Conservation (phyloP, 2,113 vertebrate species). For the Emydura subglobosa region DNA sequence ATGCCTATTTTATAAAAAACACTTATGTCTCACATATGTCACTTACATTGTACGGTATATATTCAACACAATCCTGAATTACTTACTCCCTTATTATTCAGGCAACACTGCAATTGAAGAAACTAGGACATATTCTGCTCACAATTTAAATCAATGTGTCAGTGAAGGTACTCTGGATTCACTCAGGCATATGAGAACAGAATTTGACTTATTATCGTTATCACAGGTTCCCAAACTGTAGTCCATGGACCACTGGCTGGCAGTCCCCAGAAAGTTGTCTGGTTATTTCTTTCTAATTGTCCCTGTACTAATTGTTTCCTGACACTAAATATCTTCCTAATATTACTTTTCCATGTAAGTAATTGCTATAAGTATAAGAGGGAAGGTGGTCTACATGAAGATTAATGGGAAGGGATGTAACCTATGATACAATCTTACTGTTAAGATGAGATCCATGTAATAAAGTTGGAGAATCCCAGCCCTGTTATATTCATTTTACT, state of each 20-base stretch:
- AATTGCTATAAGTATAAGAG: neutral
- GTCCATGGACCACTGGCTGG: neutral
- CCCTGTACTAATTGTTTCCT: neutral
- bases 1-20: neutral
- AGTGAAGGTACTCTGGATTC: neutral
- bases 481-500: neutral
- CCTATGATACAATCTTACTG: neutral
- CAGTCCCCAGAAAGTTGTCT: neutral
- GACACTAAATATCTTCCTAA: neutral
- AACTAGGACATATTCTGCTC: neutral
- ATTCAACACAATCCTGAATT: neutral
- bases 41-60: neutral
- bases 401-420: neutral
- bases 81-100: neutral
- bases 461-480: neutral
- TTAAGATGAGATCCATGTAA: neutral
- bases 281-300: rapidly evolving
- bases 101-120: neutral
- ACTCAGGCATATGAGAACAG: neutral
- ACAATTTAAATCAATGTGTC: neutral
- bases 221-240: rapidly evolving
- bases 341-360: neutral
- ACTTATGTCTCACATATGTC: neutral
- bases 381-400: neutral
- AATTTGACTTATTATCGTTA: neutral